Percentiles rank a stretch among this genome's conserved stretches.
Evolutionary conservation across 2,797 vertebrate species (phyloP).

Genomic region (Myotis daubentonii): DNA sequence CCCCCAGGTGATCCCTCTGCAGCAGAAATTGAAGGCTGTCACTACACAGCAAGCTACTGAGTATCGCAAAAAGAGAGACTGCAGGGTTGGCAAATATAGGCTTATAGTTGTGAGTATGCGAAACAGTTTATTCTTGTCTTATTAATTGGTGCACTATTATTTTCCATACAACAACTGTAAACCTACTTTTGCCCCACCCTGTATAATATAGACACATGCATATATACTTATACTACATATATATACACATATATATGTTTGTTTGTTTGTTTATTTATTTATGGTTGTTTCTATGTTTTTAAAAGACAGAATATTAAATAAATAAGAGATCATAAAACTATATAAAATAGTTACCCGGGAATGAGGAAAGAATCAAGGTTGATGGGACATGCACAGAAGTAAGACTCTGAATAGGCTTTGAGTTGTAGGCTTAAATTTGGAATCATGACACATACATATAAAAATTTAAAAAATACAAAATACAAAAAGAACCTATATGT

Average conservation of each 20-base stretch:
- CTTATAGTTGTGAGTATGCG: not conserved
- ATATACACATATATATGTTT: too few relatives aligned
- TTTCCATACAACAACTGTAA: not conserved
- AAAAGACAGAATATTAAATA: not conserved
- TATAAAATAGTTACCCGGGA: not conserved
- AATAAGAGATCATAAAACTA: not conserved
- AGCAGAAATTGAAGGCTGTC: not conserved
- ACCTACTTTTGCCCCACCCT: not conserved
- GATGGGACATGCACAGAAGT: not conserved
- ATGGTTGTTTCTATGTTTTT: not conserved
- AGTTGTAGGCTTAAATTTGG: not conserved
- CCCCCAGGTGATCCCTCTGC: not conserved
- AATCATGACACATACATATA: not conserved
- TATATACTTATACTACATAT: too few relatives aligned
- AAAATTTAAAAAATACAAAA: not conserved
- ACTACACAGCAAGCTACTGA: not conserved
- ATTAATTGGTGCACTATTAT: not conserved
- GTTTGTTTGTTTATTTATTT: not conserved
- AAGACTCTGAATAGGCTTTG: not conserved
- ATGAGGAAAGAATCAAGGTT: not conserved
- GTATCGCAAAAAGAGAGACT: not conserved
- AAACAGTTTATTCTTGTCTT: not conserved
- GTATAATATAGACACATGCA: not conserved
- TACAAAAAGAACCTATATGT: not conserved
- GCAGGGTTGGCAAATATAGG: not conserved